Base-by-base conservation (phyloP, 2,888 invertebrate genomes). In the Apamea sordens region DNA sequence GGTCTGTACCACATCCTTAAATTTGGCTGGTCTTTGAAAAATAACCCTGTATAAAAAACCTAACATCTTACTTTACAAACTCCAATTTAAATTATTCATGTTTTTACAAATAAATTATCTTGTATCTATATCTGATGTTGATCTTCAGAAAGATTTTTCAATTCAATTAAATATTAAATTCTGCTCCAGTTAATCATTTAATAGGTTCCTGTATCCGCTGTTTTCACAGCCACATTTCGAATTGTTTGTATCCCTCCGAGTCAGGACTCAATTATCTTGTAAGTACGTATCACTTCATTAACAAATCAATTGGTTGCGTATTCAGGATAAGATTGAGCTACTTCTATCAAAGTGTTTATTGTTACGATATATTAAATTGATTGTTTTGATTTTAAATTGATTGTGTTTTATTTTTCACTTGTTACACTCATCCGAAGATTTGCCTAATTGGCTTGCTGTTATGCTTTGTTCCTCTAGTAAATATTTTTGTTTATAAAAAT, bases 201-300 rank as follows among this genome's bases (percentile, higher is more conserved):
- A 32, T 1, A 21, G 2, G 11, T 69, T 5, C 6, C 11, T 44
- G 32, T 67, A 41, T 41, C 47, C 77, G 61, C 72, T 50, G 41
- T 72, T 82, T 72, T 56, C 41, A 15, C n/a, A 5, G 82, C 13
- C 36, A 24, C 61, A 72, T n/a, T 50, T 28, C 1, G 36, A 71
- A 63, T 61, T 83, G 18, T 73, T 83, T 69, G 63, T 73, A 73
- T 53, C 47, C 78, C 50, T 44, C 44, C 11, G 44, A 83, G 44
- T 73, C 4, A 18, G 0, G 59, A 73, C 47, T 82, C 78, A 83
- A 78, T 82, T 81, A 81, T 77, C 63, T 59, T 59, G 56, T n/a
- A n/a, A n/a, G n/a, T 78, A 41, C 78, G 68, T 73, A 69, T 73
- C 63, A 72, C 78, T 73, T 83, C 50, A 73, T 78, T 83, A 83